Percentiles rank a stretch among this genome's conserved stretches.
These are phyloP conservation scores for Drosophila miranda DNA, from an alignment of 1,140 invertebrate species.

Conservation along the genomic window DNA sequence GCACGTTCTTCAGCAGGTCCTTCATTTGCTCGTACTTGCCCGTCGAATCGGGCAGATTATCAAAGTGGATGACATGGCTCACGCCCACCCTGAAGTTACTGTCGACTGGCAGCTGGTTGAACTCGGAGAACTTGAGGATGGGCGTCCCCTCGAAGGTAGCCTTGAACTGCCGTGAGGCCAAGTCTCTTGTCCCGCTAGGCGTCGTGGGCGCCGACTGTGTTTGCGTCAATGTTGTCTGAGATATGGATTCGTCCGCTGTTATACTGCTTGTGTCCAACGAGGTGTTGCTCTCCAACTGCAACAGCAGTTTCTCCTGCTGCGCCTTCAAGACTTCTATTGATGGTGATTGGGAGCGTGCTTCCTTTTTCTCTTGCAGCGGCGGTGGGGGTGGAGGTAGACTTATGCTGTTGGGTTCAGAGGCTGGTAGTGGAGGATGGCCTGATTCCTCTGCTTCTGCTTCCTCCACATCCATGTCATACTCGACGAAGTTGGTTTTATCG, in stretches of 20 bases:
- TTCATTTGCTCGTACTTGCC: slow-evolving; percentile 93
- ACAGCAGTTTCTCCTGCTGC: slow-evolving; percentile 85
- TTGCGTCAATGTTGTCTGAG: neutral
- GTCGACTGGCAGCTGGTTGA: slow-evolving; percentile 86
- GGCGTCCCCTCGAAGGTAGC: slow-evolving; percentile 87
- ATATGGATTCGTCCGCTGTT: slow-evolving; percentile 24
- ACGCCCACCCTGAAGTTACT: slow-evolving; percentile 92
- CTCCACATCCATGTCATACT: slow-evolving; percentile 86
- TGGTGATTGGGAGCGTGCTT: slow-evolving; percentile 64
- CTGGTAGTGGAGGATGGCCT: slow-evolving; percentile 23
- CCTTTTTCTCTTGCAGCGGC: slow-evolving; percentile 27
- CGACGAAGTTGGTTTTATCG: slow-evolving; percentile 34
- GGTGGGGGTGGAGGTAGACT: slow-evolving; percentile 35
- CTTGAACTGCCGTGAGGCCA: slow-evolving; percentile 68
- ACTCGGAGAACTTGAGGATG: slow-evolving; percentile 87
- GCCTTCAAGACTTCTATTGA: slow-evolving; percentile 86
- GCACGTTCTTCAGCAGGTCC: slow-evolving; percentile 78
- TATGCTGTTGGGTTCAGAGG: slow-evolving; percentile 3
- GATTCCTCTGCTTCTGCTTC: slow-evolving; percentile 69
- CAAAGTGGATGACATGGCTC: slow-evolving; percentile 92
- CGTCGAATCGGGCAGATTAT: slow-evolving; percentile 93
- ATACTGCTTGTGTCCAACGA: slow-evolving; percentile 24
- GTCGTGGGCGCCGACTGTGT: slow-evolving; percentile 5
- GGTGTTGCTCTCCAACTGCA: slow-evolving; percentile 83
- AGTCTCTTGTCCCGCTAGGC: neutral